Evolutionary conservation across 2,113 vertebrate genomes (phyloP).

Genomic region (Gavialis gangeticus): DNA sequence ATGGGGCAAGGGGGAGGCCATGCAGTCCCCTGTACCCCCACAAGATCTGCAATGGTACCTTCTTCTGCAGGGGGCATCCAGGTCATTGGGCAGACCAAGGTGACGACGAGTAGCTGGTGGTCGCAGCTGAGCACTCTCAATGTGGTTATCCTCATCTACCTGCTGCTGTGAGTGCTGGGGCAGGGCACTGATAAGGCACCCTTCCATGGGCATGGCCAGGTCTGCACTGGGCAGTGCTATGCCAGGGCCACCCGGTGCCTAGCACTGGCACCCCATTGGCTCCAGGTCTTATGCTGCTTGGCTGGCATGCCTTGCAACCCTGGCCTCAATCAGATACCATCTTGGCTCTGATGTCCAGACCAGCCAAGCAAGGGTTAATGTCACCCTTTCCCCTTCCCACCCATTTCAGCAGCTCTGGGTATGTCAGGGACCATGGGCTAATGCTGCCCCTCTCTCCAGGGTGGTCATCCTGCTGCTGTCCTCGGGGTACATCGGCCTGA

Average conservation of each 20-base stretch:
- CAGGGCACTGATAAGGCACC: no score
- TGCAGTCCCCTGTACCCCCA: neutral
- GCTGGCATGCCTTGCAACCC: neutral
- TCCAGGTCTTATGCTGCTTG: no score
- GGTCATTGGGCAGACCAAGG: neutral
- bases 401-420: neutral
- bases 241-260: no score
- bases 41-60: no score
- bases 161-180: constrained; percentile 85
- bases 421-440: neutral
- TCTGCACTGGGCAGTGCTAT: accelerated
- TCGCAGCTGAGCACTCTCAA: constrained; percentile 77
- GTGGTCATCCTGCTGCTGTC: constrained; percentile 86
- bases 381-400: accelerated
- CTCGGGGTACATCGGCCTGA: constrained; percentile 87
- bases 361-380: neutral
- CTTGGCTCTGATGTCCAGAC: neutral
- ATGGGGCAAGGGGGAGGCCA: no score
- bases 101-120: constrained; percentile 65
- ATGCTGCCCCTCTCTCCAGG: constrained; percentile 58
- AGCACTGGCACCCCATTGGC: neutral
- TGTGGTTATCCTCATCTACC: constrained; percentile 83
- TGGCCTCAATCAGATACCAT: neutral
- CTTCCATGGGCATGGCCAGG: no score
- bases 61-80: neutral